These are phyloP conservation scores for Ophraella communa DNA, from an alignment of 2,888 invertebrate species.

Conservation along the genomic window DNA sequence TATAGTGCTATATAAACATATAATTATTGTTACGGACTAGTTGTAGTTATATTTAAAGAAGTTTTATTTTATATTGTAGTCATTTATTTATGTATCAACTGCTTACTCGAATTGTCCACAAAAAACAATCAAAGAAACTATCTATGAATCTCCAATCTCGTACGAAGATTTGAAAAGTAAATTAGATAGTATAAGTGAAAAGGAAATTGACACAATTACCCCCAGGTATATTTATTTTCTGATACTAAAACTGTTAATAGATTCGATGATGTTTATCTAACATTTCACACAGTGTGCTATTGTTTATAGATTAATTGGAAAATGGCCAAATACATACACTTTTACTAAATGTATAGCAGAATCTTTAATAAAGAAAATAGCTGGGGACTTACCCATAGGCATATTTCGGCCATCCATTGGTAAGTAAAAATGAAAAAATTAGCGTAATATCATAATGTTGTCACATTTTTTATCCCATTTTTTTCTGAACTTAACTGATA, in stretches of 20 bases:
- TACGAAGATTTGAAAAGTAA: conserved; percentile 59
- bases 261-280: too few relatives aligned
- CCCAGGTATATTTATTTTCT: conserved; percentile 56
- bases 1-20: too few relatives aligned
- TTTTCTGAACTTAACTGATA: too few relatives aligned
- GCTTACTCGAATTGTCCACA: conserved; percentile 79
- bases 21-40: too few relatives aligned
- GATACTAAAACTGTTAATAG: background rate
- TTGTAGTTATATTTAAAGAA: too few relatives aligned
- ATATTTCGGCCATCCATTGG: conserved; percentile 84
- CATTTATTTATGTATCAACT: conserved; percentile 79
- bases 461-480: background rate
- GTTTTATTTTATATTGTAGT: conserved; percentile 61
- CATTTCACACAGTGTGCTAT: background rate
- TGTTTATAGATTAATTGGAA: conserved; percentile 64
- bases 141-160: conserved; percentile 68
- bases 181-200: conserved; percentile 56
- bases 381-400: conserved; percentile 71
- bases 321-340: conserved; percentile 86
- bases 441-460: too few relatives aligned
- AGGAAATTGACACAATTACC: conserved; percentile 47
- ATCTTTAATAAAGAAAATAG: conserved; percentile 68
- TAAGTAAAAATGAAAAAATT: conserved; percentile 45
- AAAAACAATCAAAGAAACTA: conserved; percentile 69
- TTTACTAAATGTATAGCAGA: conserved; percentile 88